phyloP scores from a whole-genome alignment of 2,113 vertebrate genomes.

The Gasterosteus nipponicus region DNA sequence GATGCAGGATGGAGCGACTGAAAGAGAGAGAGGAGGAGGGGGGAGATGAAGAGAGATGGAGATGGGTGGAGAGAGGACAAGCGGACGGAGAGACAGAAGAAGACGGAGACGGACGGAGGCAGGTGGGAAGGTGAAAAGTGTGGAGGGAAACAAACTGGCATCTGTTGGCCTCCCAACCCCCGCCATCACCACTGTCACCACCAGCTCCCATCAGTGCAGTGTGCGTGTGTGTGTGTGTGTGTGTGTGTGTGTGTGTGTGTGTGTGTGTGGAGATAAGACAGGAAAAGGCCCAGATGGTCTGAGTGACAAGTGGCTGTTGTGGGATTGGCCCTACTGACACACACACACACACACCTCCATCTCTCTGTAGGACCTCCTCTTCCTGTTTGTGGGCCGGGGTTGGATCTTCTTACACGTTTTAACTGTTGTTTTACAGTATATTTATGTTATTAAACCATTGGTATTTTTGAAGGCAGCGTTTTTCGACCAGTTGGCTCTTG shows the following conservation, averaged over 20 bases:
- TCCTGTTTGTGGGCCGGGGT: conserved; percentile 40
- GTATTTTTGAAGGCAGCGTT: too few relatives aligned
- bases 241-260: conserved; percentile 9
- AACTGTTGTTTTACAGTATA: not conserved
- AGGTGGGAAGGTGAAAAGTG: conserved; percentile 54
- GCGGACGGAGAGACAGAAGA: conserved; percentile 21
- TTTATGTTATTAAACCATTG: too few relatives aligned
- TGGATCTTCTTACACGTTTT: conserved; percentile 5
- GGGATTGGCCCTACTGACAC: conserved; percentile 59
- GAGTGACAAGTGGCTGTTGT: conserved; percentile 77
- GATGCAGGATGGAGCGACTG: conserved; percentile 14
- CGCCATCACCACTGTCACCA: conserved; percentile 60
- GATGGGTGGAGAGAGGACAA: not conserved
- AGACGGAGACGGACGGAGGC: conserved; percentile 39
- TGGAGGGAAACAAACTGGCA: conserved; percentile 63
- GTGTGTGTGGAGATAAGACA: conserved; percentile 41
- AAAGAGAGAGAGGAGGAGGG: conserved; percentile 1
- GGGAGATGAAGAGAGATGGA: not conserved
- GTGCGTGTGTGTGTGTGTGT: conserved; percentile 18
- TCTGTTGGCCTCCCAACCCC: conserved; percentile 69
- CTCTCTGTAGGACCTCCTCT: conserved; percentile 61
- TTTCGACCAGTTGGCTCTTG: too few relatives aligned
- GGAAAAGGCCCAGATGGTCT: conserved; percentile 72
- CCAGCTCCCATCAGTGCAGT: conserved; percentile 49
- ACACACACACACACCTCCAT: conserved; percentile 36